phyloP scores from a whole-genome alignment of 64 coral and sea anemone species.

The Stylophora pistillata region DNA sequence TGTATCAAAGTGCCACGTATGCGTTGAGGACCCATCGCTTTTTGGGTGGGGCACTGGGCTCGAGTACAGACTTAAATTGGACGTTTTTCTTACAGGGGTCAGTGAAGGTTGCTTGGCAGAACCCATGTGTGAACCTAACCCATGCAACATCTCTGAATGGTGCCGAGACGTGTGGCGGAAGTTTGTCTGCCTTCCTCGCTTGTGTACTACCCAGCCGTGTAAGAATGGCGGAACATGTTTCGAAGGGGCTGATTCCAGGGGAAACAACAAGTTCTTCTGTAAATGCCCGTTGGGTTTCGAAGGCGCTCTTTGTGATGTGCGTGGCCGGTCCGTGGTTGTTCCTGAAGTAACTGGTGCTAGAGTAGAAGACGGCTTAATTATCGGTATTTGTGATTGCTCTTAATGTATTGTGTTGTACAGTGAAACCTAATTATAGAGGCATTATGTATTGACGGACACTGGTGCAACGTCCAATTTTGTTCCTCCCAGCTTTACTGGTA shows the following conservation, averaged over 20 bases:
- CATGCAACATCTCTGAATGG: slow-evolving; percentile 61
- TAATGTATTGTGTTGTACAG: too few relatives aligned
- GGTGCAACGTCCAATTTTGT: too few relatives aligned
- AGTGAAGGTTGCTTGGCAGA: slow-evolving; percentile 63
- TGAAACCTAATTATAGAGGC: too few relatives aligned
- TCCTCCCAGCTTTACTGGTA: too few relatives aligned
- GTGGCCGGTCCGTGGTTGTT: slow-evolving; percentile 62
- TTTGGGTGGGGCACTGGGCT: neutral
- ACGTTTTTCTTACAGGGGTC: slow-evolving; percentile 57
- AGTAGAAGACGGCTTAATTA: slow-evolving; percentile 59
- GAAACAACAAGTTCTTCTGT: slow-evolving; percentile 72
- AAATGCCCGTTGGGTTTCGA: slow-evolving; percentile 63
- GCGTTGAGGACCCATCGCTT: neutral
- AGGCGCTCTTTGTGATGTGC: slow-evolving; percentile 67
- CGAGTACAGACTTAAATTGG: too few relatives aligned
- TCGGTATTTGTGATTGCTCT: slow-evolving; percentile 49
- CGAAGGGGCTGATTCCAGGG: slow-evolving; percentile 70
- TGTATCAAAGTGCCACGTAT: neutral
- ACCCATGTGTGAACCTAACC: slow-evolving; percentile 43
- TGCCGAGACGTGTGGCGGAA: slow-evolving; percentile 85
- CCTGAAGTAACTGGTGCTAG: slow-evolving; percentile 10
- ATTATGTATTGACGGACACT: too few relatives aligned
- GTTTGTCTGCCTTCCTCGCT: slow-evolving; percentile 69
- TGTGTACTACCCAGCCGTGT: slow-evolving; percentile 68
- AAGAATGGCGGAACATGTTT: slow-evolving; percentile 82